Percentiles rank a stretch among this genome's conserved stretches.
These are phyloP conservation scores for Parazoanthus atlanticus DNA, from an alignment of 92 coral and sea anemone genomes.

Conservation along the genomic window DNA sequence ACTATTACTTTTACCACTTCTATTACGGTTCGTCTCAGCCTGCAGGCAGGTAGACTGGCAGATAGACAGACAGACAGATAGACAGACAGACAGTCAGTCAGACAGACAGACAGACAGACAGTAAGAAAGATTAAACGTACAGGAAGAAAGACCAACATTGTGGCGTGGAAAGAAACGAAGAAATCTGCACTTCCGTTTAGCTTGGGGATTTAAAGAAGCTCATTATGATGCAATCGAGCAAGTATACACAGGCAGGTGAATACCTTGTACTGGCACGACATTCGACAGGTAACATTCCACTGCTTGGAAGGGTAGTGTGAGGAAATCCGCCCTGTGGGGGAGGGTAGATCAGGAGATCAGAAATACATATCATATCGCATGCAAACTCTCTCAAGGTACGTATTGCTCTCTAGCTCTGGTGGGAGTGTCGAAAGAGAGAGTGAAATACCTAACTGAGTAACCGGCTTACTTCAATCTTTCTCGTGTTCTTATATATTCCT, in stretches of 20 bases:
- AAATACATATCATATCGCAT: not conserved
- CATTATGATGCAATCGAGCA: not conserved
- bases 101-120: not conserved
- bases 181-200: no score
- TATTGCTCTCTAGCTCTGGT: not conserved
- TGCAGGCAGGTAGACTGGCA: not conserved
- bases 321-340: slow-evolving; percentile 77
- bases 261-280: slow-evolving; percentile 91
- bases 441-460: no score
- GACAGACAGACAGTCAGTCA: not conserved
- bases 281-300: slow-evolving; percentile 94
- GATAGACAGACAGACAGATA: no score
- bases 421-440: no score
- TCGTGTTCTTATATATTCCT: no score
- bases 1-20: no score
- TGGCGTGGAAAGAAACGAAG: not conserved
- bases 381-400: not conserved
- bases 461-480: no score
- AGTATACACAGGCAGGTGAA: not conserved
- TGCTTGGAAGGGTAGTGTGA: slow-evolving; percentile 92
- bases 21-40: no score
- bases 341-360: not conserved
- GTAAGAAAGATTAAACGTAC: not conserved
- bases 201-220: not conserved
- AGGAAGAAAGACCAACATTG: not conserved